These are phyloP conservation scores for Luscinia megarhynchos DNA, from an alignment of 2,797 vertebrate species.

Conservation along the genomic window DNA sequence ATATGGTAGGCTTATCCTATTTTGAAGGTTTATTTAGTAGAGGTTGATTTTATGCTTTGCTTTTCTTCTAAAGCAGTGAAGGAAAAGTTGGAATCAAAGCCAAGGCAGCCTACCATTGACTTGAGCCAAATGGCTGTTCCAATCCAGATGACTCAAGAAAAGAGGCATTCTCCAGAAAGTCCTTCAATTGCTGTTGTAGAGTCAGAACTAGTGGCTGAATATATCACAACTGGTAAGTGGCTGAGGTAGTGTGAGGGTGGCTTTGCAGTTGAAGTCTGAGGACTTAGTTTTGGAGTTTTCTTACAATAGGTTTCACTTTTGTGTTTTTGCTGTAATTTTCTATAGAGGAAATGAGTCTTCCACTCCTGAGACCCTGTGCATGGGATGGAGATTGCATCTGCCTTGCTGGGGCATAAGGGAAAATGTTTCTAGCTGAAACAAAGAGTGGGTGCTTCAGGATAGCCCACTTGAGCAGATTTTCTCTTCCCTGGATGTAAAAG, in stretches of 20 bases:
- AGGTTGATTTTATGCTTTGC: neutral
- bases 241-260: neutral
- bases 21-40: neutral
- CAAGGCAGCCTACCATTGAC: conserved; percentile 93
- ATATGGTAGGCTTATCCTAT: neutral
- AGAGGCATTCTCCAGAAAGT: conserved; percentile 86
- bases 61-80: conserved; percentile 81
- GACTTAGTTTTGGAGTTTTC: neutral
- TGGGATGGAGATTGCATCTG: conserved; percentile 50
- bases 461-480: neutral
- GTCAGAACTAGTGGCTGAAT: conserved; percentile 84
- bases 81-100: conserved; percentile 90
- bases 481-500: conserved; percentile 23
- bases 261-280: neutral
- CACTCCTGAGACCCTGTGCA: neutral
- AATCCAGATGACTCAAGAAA: conserved; percentile 91
- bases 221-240: conserved; percentile 83
- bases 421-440: conserved; percentile 23
- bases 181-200: conserved; percentile 86
- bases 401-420: neutral
- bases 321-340: neutral
- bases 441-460: conserved; percentile 1
- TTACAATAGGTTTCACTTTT: neutral
- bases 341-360: conserved; percentile 22
- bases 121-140: conserved; percentile 99